These are phyloP conservation scores for Romanomermis culicivorax DNA, from an alignment of 2,888 invertebrate genomes.

Conservation along the genomic window DNA sequence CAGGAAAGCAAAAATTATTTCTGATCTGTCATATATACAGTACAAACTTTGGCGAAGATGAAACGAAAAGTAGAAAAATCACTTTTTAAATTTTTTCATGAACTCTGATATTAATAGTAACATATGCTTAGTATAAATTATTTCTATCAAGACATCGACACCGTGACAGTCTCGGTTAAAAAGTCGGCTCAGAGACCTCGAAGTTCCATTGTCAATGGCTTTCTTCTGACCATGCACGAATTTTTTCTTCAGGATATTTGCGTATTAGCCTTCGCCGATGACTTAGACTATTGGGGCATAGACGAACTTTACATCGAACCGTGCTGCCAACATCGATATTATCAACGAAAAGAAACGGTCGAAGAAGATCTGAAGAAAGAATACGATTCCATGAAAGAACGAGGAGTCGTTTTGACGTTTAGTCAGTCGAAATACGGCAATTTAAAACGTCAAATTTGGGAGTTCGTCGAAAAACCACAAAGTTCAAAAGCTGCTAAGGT, in stretches of 20 bases:
- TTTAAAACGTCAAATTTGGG: slow-evolving; percentile 92
- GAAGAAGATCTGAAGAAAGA: slow-evolving; percentile 97
- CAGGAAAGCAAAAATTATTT: too few species aligned
- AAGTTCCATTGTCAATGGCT: too few species aligned
- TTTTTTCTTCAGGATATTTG: slow-evolving; percentile 62
- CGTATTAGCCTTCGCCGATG: slow-evolving; percentile 90
- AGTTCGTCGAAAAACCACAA: slow-evolving; percentile 84
- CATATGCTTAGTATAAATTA: too few species aligned
- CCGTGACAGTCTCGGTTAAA: too few species aligned
- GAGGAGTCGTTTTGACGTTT: slow-evolving; percentile 64
- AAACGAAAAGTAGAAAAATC: too few species aligned
- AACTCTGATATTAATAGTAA: too few species aligned
- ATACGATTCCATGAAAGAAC: slow-evolving; percentile 71
- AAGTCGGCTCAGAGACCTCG: too few species aligned
- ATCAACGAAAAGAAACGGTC: slow-evolving; percentile 89
- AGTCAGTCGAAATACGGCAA: slow-evolving; percentile 80
- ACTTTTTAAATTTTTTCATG: too few species aligned
- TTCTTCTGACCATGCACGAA: too few species aligned
- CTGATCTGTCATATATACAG: too few species aligned
- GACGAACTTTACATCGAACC: slow-evolving; percentile 90
- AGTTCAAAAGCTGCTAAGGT: slow-evolving; percentile 54
- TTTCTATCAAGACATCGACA: too few species aligned
- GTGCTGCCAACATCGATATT: slow-evolving; percentile 82
- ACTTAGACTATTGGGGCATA: slow-evolving; percentile 93
- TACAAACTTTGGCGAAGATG: too few species aligned